Percentiles rank a stretch among this genome's conserved stretches.
Evolutionary conservation across 2,888 invertebrate genomes (phyloP).

Genomic region (Plagodis pulveraria): DNA sequence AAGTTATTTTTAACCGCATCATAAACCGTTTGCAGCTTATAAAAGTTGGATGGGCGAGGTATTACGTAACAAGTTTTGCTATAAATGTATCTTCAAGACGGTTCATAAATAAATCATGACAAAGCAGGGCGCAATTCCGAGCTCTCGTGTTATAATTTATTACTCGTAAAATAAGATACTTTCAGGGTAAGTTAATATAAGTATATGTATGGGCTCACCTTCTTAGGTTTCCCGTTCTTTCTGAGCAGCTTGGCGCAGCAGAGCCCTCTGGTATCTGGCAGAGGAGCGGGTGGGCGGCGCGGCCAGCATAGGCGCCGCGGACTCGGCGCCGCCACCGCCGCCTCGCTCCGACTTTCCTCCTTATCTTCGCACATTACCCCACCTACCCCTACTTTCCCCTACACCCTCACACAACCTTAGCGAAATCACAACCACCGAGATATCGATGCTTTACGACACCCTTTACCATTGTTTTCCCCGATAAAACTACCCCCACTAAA

Average conservation of each 20-base stretch:
- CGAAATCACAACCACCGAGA: conserved; percentile 73
- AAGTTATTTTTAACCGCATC: no score
- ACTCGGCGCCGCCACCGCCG: conserved; percentile 57
- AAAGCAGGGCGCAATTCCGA: conserved; percentile 9
- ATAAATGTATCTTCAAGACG: conserved; percentile 9
- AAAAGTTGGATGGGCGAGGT: no score
- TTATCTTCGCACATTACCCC: conserved; percentile 79
- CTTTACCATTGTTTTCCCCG: conserved; percentile 77
- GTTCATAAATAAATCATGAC: conserved; percentile 27
- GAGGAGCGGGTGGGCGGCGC: conserved; percentile 76
- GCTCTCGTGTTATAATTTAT: conserved; percentile 22
- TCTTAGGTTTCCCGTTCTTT: conserved; percentile 93
- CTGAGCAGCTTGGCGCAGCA: conserved; percentile 92
- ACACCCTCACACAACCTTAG: conserved; percentile 61
- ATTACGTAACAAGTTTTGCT: background rate
- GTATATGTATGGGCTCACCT: conserved; percentile 78
- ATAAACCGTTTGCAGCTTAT: no score
- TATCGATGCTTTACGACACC: conserved; percentile 79
- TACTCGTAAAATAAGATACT: conserved; percentile 21
- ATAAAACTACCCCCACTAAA: conserved; percentile 59
- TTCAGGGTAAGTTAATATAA: conserved; percentile 7
- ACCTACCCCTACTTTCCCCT: conserved; percentile 40
- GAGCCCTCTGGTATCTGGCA: conserved; percentile 90
- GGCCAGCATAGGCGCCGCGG: conserved; percentile 76
- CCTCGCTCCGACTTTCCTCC: conserved; percentile 74